phyloP scores from a whole-genome alignment of 2,888 invertebrate genomes.

The Blomia tropicalis region DNA sequence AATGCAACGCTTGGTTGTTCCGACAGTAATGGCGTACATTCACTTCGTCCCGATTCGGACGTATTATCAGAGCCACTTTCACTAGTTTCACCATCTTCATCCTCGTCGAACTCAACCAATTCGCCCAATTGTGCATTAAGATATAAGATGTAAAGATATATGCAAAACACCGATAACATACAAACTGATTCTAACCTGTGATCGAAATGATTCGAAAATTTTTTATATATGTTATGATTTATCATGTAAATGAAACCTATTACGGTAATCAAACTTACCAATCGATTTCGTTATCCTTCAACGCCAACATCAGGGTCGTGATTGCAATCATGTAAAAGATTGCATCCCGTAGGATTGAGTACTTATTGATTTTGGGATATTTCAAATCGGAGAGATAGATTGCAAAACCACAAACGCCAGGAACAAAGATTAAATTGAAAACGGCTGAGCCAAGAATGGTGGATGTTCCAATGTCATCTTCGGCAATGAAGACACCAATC shows the following conservation, averaged over 20 bases:
- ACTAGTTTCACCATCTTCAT: not conserved
- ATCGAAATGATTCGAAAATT: constrained; percentile 32
- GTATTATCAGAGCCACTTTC: not conserved
- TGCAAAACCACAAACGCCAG: constrained; percentile 27
- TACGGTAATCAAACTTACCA: constrained; percentile 52
- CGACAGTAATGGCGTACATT: not conserved
- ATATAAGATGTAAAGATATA: constrained; percentile 30
- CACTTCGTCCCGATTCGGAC: not conserved
- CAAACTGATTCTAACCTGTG: constrained; percentile 30
- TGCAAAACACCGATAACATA: constrained; percentile 28
- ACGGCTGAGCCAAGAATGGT: constrained; percentile 73
- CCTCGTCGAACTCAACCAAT: constrained; percentile 23
- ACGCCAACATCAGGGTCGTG: constrained; percentile 60
- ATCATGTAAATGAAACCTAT: too few species aligned
- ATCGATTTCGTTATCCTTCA: constrained; percentile 64
- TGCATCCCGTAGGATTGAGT: constrained; percentile 65
- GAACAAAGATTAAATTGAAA: constrained; percentile 66
- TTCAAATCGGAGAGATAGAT: constrained; percentile 20
- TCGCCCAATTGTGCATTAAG: constrained; percentile 28
- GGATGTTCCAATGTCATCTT: constrained; percentile 38
- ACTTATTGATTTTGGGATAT: constrained; percentile 34
- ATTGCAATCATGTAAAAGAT: constrained; percentile 63
- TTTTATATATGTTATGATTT: not conserved
- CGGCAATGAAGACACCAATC: constrained; percentile 38
- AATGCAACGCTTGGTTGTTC: too few species aligned